Evolutionary conservation across 2,797 vertebrate genomes (phyloP), one percentile per base, ranked within the genome.

Genomic region (Pipistrellus nathusii): DNA sequence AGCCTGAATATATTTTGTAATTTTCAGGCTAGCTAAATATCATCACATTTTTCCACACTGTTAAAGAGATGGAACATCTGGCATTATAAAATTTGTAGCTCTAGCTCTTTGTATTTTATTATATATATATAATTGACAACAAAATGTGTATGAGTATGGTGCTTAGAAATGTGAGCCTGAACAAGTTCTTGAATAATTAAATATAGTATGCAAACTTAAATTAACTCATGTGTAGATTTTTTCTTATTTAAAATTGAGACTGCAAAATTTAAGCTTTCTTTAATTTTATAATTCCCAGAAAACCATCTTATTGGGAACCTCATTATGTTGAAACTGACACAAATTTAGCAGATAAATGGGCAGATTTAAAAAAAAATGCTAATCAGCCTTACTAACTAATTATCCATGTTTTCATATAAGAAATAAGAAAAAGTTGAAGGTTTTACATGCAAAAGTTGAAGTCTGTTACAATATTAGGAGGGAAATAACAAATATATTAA

Each of bases 281-380:
- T n/a, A 77, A 83, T 88, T 83, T 90, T 55, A 18, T 57, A 86
- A 64, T 17, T 93, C 15, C 8, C 10, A 68, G 46, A 90, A 96
- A 93, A 76, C 4, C 7, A 55, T 91, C 78, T 78, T 94, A 92
- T 84, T 89, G 80, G 83, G 76, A 66, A 75, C 46, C 76, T 90
- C 72, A 82, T 82, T 88, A 90, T 85, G 77, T 75, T 94, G 91
- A 93, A 96, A 94, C 18, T 87, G 81, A 83, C 90, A 78, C 23
- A 94, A 89, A 93, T 88, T 94, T 93, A 91, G 87, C 41, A 75
- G 32, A 62, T 90, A 91, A 93, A 92, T 78, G 27, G 57, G 30
- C 18, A 86, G 15, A 78, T 81, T 92, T 46, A 38, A 11, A 14
- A 57, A 76, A 86, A 92, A 86, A 78, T 86, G 71, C 30, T 93